These are phyloP conservation scores for Pyrrhia umbra DNA, from an alignment of 2,888 invertebrate genomes.

Conservation along the genomic window DNA sequence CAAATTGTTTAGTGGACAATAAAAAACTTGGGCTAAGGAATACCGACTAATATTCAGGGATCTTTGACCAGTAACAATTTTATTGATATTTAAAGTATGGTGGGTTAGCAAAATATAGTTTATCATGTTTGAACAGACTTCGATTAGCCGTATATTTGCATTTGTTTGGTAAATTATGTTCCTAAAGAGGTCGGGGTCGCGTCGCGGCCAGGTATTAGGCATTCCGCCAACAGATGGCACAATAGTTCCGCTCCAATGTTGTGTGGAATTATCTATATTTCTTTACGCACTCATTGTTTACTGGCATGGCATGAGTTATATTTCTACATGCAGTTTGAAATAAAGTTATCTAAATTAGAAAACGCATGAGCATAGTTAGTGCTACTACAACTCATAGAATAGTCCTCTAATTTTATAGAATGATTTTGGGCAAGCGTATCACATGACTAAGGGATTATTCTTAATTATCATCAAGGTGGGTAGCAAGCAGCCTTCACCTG, in stretches of 20 bases:
- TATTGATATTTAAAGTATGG: neutral
- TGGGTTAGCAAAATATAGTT: neutral
- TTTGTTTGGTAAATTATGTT: constrained; percentile 65
- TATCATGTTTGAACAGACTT: constrained; percentile 54
- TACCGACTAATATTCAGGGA: too few species aligned
- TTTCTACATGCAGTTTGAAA: constrained; percentile 10
- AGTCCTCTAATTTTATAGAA: too few species aligned
- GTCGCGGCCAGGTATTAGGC: constrained; percentile 78
- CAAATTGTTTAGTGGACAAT: too few species aligned
- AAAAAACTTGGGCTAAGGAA: too few species aligned
- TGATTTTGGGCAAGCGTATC: neutral
- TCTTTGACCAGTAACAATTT: neutral
- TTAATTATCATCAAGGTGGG: constrained; percentile 6
- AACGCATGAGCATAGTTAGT: too few species aligned
- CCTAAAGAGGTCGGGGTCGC: constrained; percentile 71
- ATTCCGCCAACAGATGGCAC: constrained; percentile 84
- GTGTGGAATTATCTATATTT: constrained; percentile 52
- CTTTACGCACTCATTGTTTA: constrained; percentile 47
- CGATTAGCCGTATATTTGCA: constrained; percentile 53
- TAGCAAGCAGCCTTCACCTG: constrained; percentile 16
- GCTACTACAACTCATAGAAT: too few species aligned
- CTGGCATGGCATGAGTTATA: constrained; percentile 8
- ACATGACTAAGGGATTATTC: neutral
- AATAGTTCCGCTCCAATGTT: constrained; percentile 69
- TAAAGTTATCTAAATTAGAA: neutral